A percentile compares a stretch with the other conserved stretches of the same genome.
Conservation (phyloP, 2,113 vertebrate species). For the Galemys pyrenaicus region DNA sequence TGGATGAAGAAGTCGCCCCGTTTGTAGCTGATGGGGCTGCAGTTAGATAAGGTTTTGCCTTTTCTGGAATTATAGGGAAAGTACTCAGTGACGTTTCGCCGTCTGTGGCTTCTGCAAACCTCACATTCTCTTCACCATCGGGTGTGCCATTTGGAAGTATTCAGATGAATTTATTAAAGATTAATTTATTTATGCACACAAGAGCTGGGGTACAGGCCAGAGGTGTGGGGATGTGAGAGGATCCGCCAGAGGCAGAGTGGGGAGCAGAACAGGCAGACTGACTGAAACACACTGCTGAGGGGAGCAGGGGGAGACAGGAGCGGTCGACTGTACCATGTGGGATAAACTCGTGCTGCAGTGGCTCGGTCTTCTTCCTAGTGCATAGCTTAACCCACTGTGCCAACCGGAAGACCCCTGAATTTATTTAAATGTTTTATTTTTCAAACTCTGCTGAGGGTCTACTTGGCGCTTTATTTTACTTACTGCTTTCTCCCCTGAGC, state of each 20-base stretch:
- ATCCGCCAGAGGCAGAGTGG: no score
- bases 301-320: no score
- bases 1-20: background rate
- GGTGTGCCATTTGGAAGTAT: slow-evolving; percentile 62
- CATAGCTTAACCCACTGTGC: no score
- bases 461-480: slow-evolving; percentile 59
- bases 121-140: background rate
- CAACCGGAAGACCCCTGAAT: no score
- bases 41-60: background rate
- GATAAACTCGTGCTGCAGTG: no score
- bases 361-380: no score
- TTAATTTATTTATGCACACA: no score
- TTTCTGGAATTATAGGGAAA: background rate
- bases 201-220: no score
- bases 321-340: no score
- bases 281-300: no score
- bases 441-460: slow-evolving; percentile 41
- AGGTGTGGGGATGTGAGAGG: no score
- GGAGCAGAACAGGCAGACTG: no score
- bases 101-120: background rate
- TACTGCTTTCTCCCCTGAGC: slow-evolving; percentile 27
- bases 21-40: background rate
- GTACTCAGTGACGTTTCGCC: background rate
- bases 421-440: slow-evolving; percentile 71
- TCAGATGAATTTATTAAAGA: slow-evolving; percentile 56